A percentile compares a stretch with the other conserved stretches of the same genome.
Evolutionary conservation across 30 jellyfish, hydroid and myxozoan genomes (phyloP).

Genomic region (Sanderia malayensis): DNA sequence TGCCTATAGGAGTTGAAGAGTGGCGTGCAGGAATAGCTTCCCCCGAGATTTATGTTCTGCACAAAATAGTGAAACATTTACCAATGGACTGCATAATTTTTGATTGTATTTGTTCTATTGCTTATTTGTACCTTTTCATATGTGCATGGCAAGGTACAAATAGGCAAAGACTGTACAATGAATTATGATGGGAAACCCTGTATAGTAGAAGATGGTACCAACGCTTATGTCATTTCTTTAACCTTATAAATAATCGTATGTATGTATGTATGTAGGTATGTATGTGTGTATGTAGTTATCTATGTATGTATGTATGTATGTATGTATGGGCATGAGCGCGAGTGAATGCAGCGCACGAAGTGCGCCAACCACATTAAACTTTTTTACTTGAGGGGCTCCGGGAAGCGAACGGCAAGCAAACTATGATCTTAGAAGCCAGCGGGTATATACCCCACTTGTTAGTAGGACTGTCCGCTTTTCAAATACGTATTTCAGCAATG

Average conservation of each 20-base stretch:
- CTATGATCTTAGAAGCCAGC: slow-evolving; percentile 6
- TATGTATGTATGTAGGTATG: no score
- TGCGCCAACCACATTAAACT: no score
- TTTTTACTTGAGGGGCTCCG: no score
- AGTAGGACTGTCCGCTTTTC: slow-evolving; percentile 6
- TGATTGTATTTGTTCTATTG: slow-evolving; percentile 33
- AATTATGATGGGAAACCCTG: not conserved
- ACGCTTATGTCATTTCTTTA: not conserved
- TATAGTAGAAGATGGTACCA: not conserved
- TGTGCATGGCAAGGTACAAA: slow-evolving; percentile 21
- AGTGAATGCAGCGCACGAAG: no score
- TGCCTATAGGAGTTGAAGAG: slow-evolving; percentile 10
- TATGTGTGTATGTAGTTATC: no score
- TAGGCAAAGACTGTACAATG: not conserved
- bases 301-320: no score
- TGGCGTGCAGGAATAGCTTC: slow-evolving; percentile 35
- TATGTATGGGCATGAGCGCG: no score
- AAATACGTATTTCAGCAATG: slow-evolving; percentile 1
- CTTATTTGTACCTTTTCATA: slow-evolving; percentile 28
- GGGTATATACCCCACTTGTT: not conserved
- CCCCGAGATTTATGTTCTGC: slow-evolving; percentile 1
- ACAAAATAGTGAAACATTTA: not conserved
- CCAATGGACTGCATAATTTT: not conserved
- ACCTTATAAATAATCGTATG: not conserved
- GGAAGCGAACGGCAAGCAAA: slow-evolving; percentile 6